These are phyloP conservation scores for Mellivora capensis DNA, from an alignment of 2,113 vertebrate genomes.

Conservation along the genomic window DNA sequence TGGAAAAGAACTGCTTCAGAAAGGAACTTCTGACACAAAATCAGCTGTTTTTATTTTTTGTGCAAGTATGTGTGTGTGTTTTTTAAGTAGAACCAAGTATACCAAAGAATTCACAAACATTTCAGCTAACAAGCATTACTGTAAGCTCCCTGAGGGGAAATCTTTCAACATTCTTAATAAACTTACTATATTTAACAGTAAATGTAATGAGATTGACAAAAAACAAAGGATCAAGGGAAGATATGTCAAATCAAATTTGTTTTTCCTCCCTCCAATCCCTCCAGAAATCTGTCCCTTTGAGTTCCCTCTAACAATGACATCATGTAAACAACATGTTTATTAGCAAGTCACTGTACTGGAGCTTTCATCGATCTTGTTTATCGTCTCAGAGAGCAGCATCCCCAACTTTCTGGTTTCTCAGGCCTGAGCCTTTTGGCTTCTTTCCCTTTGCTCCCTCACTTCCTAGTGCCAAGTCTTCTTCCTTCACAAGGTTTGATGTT, in stretches of 20 bases:
- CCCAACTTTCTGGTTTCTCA: background rate
- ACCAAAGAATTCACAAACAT: background rate
- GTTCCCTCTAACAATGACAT: background rate
- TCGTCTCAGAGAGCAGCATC: background rate
- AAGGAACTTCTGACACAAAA: background rate
- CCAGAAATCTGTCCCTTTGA: background rate
- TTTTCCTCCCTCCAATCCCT: background rate
- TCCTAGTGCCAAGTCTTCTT: background rate
- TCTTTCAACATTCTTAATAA: constrained; percentile 20
- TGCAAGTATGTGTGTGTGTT: background rate
- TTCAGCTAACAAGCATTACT: background rate
- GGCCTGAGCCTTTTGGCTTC: background rate
- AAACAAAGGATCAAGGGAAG: background rate
- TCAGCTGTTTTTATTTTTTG: background rate
- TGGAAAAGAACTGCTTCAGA: background rate
- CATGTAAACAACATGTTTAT: background rate
- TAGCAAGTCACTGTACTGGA: background rate
- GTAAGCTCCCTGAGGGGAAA: background rate
- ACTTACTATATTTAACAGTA: background rate
- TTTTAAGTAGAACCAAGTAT: constrained; percentile 9
- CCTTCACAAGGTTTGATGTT: background rate
- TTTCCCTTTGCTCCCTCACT: background rate
- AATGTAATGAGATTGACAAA: background rate
- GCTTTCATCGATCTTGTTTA: background rate
- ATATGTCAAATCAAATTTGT: background rate